Evolutionary conservation across 2,888 invertebrate genomes (phyloP).

Genomic region (Hypercompe scribonia): DNA sequence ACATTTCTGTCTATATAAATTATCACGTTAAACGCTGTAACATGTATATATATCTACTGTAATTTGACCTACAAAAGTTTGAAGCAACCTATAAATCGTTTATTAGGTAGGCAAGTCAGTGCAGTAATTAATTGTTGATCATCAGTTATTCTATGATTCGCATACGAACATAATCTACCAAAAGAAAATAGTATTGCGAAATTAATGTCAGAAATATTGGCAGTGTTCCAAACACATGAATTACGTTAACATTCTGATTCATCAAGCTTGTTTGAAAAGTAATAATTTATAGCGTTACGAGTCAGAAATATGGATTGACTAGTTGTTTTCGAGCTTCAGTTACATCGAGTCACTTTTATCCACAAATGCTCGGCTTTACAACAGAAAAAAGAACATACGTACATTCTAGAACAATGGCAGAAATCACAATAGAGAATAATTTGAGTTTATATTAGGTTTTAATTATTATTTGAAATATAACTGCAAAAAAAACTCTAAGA

Average conservation of each 20-base stretch:
- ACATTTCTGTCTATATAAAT: background rate
- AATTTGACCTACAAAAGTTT: background rate
- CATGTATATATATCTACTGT: background rate
- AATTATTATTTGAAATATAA: background rate
- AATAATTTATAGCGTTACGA: slow-evolving; percentile 46
- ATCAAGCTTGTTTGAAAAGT: slow-evolving; percentile 52
- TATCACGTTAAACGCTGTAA: background rate
- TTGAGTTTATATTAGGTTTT: background rate
- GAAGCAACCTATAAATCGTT: background rate
- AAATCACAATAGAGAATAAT: background rate
- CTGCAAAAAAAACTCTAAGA: background rate
- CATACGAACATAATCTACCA: background rate
- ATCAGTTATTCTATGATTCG: background rate
- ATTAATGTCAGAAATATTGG: slow-evolving; percentile 49
- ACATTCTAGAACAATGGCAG: background rate
- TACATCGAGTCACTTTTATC: background rate
- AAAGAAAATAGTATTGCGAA: slow-evolving; percentile 31
- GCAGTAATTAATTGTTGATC: background rate
- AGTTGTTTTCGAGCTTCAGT: slow-evolving; percentile 23
- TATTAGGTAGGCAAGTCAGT: background rate
- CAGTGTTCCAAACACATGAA: slow-evolving; percentile 52
- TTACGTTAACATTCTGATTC: slow-evolving; percentile 53
- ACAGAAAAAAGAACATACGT: background rate
- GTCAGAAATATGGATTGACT: slow-evolving; percentile 38
- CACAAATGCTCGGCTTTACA: background rate